Evolutionary conservation across 2,888 invertebrate species (phyloP), one percentile per base, ranked within the genome.

Genomic region (Patella caerulea): DNA sequence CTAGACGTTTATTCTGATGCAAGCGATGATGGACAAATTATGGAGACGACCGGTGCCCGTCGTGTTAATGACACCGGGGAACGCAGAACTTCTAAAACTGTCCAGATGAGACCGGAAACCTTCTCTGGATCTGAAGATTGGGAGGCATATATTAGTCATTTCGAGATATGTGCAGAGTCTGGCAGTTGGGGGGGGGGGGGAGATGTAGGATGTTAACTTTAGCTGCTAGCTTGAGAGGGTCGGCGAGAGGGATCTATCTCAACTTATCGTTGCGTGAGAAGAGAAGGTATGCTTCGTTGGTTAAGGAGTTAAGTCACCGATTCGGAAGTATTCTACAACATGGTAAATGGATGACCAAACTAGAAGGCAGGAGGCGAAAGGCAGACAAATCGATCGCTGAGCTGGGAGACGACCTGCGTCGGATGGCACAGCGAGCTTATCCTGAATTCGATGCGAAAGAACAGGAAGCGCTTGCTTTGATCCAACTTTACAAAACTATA

Each of bases 381-480:
- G 34, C 56, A 15, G 79, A 59, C 15, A 78, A 81, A 69, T 45
- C 79, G 4, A 69, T 79, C 9, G 75, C 81, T 5, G 73, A 79
- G 34, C 54, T 78, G 17, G 79, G 75, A 45, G 79, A 81, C 56
- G 79, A 81, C 52, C 69, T 81, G 52, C 53, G 81, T 54, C 78
- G 74, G 15, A 75, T 77, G 72, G 24, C 81, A 12, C 75, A 79
- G 56, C 72, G 71, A 45, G 76, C 81, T 11, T 79, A 79, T 59
- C 71, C 75, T n/a, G 71, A 75, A 14, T 71, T 81, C 9, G 78
- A 74, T n/a, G 19, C 19, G 2, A 24, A 24, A n/a, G 79, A 79
- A 53, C 79, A 79, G 55, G 81, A 81, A 56, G 74, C 76, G 5
- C 71, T 81, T 3, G 79, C 79, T 14, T 52, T 81, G n/a, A 77